A percentile compares a stretch with the other conserved stretches of the same genome.
Conservation (phyloP, 2,888 invertebrate species). For the Neoaliturus tenellus region DNA sequence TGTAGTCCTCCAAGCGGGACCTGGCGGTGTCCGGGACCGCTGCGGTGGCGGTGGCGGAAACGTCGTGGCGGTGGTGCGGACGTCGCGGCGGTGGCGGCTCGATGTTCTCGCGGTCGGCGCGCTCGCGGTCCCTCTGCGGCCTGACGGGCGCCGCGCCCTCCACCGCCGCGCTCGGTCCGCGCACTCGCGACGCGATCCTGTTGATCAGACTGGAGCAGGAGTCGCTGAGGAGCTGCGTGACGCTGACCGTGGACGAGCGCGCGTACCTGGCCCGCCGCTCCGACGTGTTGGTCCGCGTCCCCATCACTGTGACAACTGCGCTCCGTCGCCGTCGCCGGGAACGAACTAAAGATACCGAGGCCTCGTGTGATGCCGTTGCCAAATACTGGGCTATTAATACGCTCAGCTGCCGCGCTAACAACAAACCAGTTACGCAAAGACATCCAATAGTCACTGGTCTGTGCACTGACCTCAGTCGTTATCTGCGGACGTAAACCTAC, state of each 20-base stretch:
- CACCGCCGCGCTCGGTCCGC: constrained; percentile 81
- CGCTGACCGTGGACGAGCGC: constrained; percentile 87
- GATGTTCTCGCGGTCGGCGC: constrained; percentile 56
- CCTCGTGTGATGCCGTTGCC: constrained; percentile 51
- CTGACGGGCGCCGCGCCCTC: constrained; percentile 70
- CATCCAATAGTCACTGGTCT: constrained; percentile 41
- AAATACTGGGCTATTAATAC: constrained; percentile 58
- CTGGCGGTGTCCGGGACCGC: constrained; percentile 71
- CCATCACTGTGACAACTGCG: constrained; percentile 57
- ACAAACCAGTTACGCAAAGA: constrained; percentile 58
- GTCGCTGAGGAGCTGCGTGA: constrained; percentile 90
- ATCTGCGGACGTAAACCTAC: neutral
- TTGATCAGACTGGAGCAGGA: constrained; percentile 92
- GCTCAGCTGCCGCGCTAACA: constrained; percentile 58
- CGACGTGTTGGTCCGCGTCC: constrained; percentile 49
- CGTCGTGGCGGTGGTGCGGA: constrained; percentile 49
- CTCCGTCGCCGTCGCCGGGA: constrained; percentile 55
- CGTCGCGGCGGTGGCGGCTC: constrained; percentile 40
- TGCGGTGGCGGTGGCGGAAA: constrained; percentile 4
- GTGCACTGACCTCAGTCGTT: constrained; percentile 1
- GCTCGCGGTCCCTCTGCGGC: constrained; percentile 54
- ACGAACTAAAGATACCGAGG: constrained; percentile 58
- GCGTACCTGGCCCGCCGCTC: constrained; percentile 83
- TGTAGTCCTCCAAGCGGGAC: constrained; percentile 82
- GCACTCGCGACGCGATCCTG: constrained; percentile 82